A percentile compares a stretch with the other conserved stretches of the same genome.
phyloP scores from a whole-genome alignment of 2,888 invertebrate genomes.

The Caenorhabditis doughertyi region DNA sequence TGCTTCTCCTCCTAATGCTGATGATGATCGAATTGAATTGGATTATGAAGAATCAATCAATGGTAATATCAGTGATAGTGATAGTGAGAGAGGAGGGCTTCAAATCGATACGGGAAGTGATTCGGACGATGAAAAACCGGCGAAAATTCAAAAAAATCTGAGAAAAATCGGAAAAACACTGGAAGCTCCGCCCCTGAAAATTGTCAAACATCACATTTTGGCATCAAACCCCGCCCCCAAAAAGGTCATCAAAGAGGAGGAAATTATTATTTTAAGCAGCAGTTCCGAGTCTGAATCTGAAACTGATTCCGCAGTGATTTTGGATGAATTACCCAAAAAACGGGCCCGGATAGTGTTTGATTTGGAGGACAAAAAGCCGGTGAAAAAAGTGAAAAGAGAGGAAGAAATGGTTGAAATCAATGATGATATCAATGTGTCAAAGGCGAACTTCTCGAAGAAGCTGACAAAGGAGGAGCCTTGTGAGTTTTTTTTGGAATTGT shows the following conservation, averaged over 20 bases:
- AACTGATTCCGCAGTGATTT: background rate
- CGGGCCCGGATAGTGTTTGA: background rate
- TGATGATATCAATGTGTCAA: background rate
- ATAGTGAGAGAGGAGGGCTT: background rate
- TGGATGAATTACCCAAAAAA: background rate
- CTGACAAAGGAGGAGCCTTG: constrained; percentile 8
- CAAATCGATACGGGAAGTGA: background rate
- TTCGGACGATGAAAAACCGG: background rate
- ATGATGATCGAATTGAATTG: background rate
- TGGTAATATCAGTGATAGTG: too few species aligned
- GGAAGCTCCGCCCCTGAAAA: background rate
- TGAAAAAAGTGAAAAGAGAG: background rate
- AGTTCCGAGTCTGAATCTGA: constrained; percentile 15
- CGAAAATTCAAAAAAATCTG: too few species aligned
- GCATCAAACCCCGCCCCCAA: too few species aligned
- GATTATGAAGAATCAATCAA: constrained; percentile 32
- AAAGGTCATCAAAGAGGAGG: background rate
- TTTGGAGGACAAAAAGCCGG: too few species aligned
- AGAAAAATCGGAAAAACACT: too few species aligned
- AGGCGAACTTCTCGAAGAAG: background rate
- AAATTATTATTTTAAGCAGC: constrained; percentile 5
- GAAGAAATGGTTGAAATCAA: background rate
- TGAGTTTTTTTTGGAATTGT: background rate
- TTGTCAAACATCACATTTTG: too few species aligned
- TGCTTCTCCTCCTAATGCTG: background rate